Evolutionary conservation across 2,888 invertebrate species (phyloP).

Genomic region (Drosophila multiciliata): DNA sequence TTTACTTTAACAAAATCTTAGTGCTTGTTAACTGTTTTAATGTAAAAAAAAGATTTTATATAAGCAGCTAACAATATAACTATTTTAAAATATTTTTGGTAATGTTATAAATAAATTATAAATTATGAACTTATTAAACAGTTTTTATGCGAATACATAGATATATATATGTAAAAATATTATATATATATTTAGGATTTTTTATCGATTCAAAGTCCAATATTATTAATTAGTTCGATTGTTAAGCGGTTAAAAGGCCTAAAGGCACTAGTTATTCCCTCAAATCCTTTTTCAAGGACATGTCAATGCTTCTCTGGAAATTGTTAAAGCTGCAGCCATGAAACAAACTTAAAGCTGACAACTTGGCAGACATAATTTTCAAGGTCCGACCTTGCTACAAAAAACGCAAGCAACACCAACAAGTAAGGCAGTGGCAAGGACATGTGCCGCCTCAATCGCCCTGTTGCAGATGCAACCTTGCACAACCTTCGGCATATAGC

Average conservation of each 20-base stretch:
- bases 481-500: slow-evolving; percentile 57
- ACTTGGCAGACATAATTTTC: slow-evolving; percentile 48
- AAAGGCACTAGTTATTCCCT: neutral
- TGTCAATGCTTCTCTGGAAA: slow-evolving; percentile 19
- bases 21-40: slow-evolving; percentile 10
- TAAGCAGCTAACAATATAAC: neutral
- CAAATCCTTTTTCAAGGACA: slow-evolving; percentile 38
- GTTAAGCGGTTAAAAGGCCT: neutral
- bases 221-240: neutral
- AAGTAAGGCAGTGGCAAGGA: slow-evolving; percentile 37
- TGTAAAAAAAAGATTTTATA: neutral
- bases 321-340: slow-evolving; percentile 30
- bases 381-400: slow-evolving; percentile 52
- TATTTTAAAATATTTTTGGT: neutral
- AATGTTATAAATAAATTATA: neutral
- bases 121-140: neutral
- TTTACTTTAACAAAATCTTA: neutral
- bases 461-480: slow-evolving; percentile 47
- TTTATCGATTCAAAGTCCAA: neutral
- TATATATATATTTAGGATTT: neutral
- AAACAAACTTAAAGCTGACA: slow-evolving; percentile 31
- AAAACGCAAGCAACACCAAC: slow-evolving; percentile 4
- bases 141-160: neutral
- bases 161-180: neutral
- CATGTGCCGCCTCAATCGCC: slow-evolving; percentile 31